A percentile compares a stretch with the other conserved stretches of the same genome.
Evolutionary conservation across 2,797 vertebrate species (phyloP).

Genomic region (Sylvilagus floridanus): DNA sequence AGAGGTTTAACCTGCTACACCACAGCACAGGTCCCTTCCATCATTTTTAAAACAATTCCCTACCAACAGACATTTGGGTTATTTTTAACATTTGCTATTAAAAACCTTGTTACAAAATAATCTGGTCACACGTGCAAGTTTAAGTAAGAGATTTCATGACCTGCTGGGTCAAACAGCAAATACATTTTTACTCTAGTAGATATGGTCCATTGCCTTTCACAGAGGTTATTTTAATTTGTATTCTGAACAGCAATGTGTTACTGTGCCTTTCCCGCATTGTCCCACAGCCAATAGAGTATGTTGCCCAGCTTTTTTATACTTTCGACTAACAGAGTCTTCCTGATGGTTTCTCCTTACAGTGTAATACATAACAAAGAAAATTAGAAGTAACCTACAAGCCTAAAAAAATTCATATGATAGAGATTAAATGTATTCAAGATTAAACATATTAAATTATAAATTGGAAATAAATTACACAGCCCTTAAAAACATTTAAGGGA

Average conservation of each 20-base stretch:
- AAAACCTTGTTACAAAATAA: not conserved
- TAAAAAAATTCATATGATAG: not conserved
- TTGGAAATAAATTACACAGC: not conserved
- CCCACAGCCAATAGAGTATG: not conserved
- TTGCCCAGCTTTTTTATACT: not conserved
- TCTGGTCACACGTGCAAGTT: not conserved
- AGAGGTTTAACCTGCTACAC: no score
- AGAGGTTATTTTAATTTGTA: not conserved
- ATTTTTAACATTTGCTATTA: not conserved
- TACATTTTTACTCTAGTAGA: slow-evolving; percentile 15
- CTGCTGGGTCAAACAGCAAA: not conserved
- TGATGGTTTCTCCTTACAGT: slow-evolving; percentile 29
- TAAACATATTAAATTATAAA: not conserved
- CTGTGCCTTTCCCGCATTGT: not conserved
- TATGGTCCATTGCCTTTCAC: not conserved
- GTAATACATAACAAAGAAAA: slow-evolving; percentile 34
- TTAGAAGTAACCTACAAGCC: not conserved
- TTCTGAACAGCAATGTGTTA: not conserved
- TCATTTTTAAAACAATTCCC: not conserved
- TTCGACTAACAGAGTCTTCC: not conserved
- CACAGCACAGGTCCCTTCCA: not conserved
- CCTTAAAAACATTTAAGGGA: slow-evolving; percentile 42
- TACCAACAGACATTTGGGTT: not conserved
- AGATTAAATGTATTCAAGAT: not conserved
- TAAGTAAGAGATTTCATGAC: not conserved